Evolutionary conservation across 2,113 vertebrate genomes (phyloP).

Genomic region (Periophthalmodon schlosseri): DNA sequence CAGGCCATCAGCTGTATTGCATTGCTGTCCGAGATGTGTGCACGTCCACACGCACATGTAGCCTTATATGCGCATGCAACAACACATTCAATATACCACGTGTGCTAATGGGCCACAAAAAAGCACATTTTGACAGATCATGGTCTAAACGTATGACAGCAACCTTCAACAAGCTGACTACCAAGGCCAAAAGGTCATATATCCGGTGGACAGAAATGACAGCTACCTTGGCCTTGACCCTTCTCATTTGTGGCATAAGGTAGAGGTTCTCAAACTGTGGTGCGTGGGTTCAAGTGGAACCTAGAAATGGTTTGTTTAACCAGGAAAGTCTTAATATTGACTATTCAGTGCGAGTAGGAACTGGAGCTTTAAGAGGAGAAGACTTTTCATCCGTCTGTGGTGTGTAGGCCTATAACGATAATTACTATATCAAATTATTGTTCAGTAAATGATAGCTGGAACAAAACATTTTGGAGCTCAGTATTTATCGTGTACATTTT

Average conservation of each 20-base stretch:
- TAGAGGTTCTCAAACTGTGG: background rate
- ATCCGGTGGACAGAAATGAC: slow-evolving; percentile 44
- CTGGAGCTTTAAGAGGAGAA: too few species aligned
- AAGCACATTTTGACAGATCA: slow-evolving; percentile 32
- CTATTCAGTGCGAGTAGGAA: too few species aligned
- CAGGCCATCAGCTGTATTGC: slow-evolving; percentile 67
- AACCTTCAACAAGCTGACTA: slow-evolving; percentile 55
- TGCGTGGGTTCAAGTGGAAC: background rate
- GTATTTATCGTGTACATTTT: too few species aligned
- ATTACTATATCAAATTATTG: too few species aligned
- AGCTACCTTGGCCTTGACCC: slow-evolving; percentile 39
- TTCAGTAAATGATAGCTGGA: too few species aligned
- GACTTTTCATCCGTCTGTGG: too few species aligned
- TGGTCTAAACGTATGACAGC: slow-evolving; percentile 45
- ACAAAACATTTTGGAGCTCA: too few species aligned
- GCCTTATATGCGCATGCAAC: slow-evolving; percentile 7
- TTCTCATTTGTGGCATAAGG: background rate
- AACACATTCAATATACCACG: slow-evolving; percentile 19
- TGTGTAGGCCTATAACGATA: too few species aligned
- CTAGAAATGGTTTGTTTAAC: too few species aligned
- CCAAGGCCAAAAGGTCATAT: slow-evolving; percentile 67
- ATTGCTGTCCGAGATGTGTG: slow-evolving; percentile 40
- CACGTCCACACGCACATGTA: slow-evolving; percentile 5
- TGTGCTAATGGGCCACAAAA: slow-evolving; percentile 24
- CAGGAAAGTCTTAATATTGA: too few species aligned